A percentile compares a stretch with the other conserved stretches of the same genome.
Conservation (phyloP, 2,888 invertebrate species). For the Ephialtes manifestator region DNA sequence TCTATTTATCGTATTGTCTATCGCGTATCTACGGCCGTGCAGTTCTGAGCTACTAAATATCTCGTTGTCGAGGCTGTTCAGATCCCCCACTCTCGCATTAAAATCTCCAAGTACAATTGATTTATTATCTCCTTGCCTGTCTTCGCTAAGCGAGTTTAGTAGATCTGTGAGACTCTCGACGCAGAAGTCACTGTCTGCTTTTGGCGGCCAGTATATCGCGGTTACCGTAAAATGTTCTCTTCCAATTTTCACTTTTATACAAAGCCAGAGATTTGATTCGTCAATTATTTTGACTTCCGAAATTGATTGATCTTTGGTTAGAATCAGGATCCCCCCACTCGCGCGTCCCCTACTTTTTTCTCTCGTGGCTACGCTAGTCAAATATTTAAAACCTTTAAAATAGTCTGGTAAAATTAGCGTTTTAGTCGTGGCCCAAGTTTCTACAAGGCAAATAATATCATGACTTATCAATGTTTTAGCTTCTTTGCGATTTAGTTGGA, state of each 20-base stretch:
- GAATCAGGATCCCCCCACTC: neutral
- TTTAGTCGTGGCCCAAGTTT: neutral
- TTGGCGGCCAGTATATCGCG: neutral
- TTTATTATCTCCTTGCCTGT: neutral
- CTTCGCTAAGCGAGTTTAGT: neutral
- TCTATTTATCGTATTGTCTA: neutral
- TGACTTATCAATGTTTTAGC: neutral
- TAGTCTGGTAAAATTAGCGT: too few species aligned
- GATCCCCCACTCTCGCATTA: neutral
- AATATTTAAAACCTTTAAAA: too few species aligned
- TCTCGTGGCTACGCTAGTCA: too few species aligned
- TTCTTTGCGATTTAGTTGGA: neutral
- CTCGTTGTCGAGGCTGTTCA: slow-evolving; percentile 4
- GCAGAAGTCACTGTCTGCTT: too few species aligned
- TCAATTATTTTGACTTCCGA: neutral
- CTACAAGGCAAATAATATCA: neutral
- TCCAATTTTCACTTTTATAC: slow-evolving; percentile 5
- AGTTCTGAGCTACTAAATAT: neutral
- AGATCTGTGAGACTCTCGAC: too few species aligned
- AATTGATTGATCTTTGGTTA: neutral
- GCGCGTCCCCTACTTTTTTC: neutral
- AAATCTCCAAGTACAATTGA: neutral
- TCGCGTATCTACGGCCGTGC: neutral
- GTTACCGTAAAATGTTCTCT: neutral
- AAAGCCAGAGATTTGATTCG: slow-evolving; percentile 9